Evolutionary conservation across 2,888 invertebrate genomes (phyloP).

Genomic region (Amblyjoppa fuscipennis): DNA sequence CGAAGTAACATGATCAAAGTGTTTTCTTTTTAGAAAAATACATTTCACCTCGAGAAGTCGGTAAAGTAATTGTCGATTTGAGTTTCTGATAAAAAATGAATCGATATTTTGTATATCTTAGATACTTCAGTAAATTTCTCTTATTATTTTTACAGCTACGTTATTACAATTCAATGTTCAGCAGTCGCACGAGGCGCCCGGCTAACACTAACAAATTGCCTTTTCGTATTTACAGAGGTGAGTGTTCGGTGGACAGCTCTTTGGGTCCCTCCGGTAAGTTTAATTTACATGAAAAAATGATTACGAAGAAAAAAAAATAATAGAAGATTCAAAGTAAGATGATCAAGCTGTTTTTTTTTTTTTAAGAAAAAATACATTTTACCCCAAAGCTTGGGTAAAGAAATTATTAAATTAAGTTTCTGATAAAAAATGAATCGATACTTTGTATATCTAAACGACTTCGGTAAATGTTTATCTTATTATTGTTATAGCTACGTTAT

Average conservation of each 20-base stretch:
- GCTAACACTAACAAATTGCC: slow-evolving; percentile 60
- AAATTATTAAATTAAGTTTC: no score
- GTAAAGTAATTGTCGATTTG: no score
- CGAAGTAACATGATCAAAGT: background rate
- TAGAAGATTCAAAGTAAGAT: no score
- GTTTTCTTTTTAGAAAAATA: background rate
- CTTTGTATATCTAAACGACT: background rate
- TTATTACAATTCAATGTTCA: slow-evolving; percentile 27
- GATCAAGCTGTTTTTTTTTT: no score
- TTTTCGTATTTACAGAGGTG: slow-evolving; percentile 55
- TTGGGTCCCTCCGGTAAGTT: slow-evolving; percentile 68
- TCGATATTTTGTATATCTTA: background rate
- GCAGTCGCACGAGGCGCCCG: background rate
- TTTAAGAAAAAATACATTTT: no score
- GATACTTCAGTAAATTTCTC: background rate
- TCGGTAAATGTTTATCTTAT: background rate
- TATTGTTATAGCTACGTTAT: slow-evolving; percentile 5
- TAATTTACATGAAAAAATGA: slow-evolving; percentile 65
- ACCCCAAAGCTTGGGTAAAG: no score
- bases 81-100: no score
- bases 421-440: no score
- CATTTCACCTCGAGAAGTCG: no score
- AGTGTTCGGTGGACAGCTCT: slow-evolving; percentile 66
- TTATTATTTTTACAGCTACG: slow-evolving; percentile 1
- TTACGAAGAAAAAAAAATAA: no score